Conservation (phyloP, 2,113 vertebrate genomes). For the Anas platyrhynchos region DNA sequence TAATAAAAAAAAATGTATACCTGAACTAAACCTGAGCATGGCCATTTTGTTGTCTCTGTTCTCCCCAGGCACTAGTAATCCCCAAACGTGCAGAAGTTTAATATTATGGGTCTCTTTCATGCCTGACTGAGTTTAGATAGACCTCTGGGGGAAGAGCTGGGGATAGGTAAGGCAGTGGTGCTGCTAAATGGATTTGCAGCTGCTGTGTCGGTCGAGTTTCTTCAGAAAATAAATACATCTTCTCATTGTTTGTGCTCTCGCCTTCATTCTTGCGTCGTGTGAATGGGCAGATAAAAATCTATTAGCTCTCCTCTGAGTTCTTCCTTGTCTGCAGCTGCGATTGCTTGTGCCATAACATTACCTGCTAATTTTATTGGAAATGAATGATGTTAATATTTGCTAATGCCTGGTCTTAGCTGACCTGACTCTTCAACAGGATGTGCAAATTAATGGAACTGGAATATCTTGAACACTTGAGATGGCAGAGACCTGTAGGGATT, state of each 20-base stretch:
- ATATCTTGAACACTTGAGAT: not conserved
- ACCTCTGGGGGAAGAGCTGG: not conserved
- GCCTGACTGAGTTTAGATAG: not conserved
- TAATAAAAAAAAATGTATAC: not conserved
- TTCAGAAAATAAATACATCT: not conserved
- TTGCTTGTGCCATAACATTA: not conserved
- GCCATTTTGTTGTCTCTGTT: not conserved
- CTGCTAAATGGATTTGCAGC: not conserved
- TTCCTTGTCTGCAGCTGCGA: not conserved
- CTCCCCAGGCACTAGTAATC: not conserved
- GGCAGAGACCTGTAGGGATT: conserved; percentile 15
- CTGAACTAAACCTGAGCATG: not conserved
- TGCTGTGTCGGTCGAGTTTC: not conserved
- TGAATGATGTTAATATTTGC: not conserved
- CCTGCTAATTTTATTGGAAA: not conserved
- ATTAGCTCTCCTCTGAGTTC: not conserved
- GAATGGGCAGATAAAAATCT: not conserved
- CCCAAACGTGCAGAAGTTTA: not conserved
- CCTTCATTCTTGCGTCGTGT: not conserved
- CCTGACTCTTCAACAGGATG: not conserved
- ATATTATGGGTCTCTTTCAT: not conserved
- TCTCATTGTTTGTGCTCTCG: not conserved
- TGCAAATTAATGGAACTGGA: not conserved
- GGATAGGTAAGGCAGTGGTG: not conserved
- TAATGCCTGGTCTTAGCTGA: conserved; percentile 9